Evolutionary conservation across 2,888 invertebrate genomes (phyloP), one percentile per base, ranked within the genome.

Genomic region (Zaprionus obscuricornis): DNA sequence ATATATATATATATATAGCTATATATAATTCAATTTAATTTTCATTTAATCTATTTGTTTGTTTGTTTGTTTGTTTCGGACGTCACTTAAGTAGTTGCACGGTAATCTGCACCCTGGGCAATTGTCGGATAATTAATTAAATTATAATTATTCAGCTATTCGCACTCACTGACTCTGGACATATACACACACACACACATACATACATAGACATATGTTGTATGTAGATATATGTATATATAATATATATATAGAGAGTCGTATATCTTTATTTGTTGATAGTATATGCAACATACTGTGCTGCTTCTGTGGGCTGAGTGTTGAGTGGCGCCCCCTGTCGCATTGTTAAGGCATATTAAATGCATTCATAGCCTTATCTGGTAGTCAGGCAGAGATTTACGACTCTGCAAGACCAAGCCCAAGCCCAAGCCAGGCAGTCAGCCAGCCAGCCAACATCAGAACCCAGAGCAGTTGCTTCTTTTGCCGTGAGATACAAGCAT

Each of bases 321-420:
- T n/a, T n/a, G n/a, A n/a, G n/a, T n/a, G n/a, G n/a, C n/a, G n/a
- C n/a, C n/a, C n/a, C 39, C 60, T 39, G 64, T 59, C 56, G 58
- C 43, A 71, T 71, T 74, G 71, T 65, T 63, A 54, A 59, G 56
- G 74, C 74, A 64, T 71, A 74, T 60, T 56, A 74, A 71, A 65
- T 65, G 71, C 71, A 69, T 69, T 49, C 55, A 65, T 65, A 39
- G 67, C 62, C 57, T 74, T 67, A 74, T 74, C 67, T 71, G 47
- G 54, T 62, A 65, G 65, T 47, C 67, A 58, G 71, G 60, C 67
- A 59, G 55, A 57, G 74, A 74, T 74, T 74, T 74, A 74, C 64
- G 67, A 54, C 49, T 40, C 51, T 18, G n/a, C n/a, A n/a, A n/a
- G n/a, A n/a, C n/a, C n/a, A n/a, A n/a, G n/a, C n/a, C n/a, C n/a